A percentile compares a stretch with the other conserved stretches of the same genome.
These are phyloP conservation scores for Scylla paramamosain DNA, from an alignment of 1,140 invertebrate genomes.

Conservation along the genomic window DNA sequence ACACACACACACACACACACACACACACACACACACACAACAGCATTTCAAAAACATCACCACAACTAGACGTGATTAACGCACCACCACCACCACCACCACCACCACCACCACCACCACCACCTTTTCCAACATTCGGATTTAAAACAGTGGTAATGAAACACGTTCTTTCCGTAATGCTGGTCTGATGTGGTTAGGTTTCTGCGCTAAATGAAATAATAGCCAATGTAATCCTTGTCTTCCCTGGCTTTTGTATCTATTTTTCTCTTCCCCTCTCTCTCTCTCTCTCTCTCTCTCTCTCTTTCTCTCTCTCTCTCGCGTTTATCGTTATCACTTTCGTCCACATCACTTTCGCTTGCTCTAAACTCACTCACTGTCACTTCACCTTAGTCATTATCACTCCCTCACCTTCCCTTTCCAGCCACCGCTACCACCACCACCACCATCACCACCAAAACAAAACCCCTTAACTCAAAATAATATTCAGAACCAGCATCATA, in stretches of 20 bases:
- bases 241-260: no score
- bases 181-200: not conserved
- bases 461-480: not conserved
- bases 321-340: no score
- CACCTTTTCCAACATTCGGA: not conserved
- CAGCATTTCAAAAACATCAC: slow-evolving; percentile 27
- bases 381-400: not conserved
- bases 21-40: not conserved
- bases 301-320: not conserved
- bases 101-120: not conserved
- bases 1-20: not conserved
- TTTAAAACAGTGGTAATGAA: not conserved
- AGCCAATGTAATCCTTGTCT: not conserved
- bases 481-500: not conserved
- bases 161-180: not conserved
- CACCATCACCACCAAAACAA: not conserved
- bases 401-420: not conserved
- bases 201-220: not conserved
- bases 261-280: not conserved
- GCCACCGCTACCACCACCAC: slow-evolving; percentile 8
- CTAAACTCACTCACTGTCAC: no score
- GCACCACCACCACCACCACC: not conserved
- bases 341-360: not conserved
- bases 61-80: not conserved
- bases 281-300: slow-evolving; percentile 30